Percentiles rank a stretch among this genome's conserved stretches.
These are phyloP conservation scores for Cyclopterus lumpus DNA, from an alignment of 2,797 vertebrate genomes.

Conservation along the genomic window DNA sequence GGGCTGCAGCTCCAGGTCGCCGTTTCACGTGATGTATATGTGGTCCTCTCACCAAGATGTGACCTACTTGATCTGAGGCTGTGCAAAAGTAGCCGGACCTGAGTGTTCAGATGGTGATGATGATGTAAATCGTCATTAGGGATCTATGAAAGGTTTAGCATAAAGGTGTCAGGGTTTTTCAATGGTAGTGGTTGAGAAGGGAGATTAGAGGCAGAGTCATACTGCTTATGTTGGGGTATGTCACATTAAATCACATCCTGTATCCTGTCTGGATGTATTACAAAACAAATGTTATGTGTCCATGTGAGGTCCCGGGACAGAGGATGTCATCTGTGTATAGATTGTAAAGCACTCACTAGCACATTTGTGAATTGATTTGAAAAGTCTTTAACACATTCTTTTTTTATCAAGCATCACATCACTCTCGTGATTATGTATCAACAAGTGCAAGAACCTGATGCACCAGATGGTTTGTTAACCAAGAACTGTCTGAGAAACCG, in stretches of 20 bases:
- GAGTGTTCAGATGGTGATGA: background rate
- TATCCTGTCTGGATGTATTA: background rate
- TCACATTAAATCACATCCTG: background rate
- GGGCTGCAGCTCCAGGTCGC: background rate
- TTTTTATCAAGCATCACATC: too few species aligned
- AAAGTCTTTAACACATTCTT: too few species aligned
- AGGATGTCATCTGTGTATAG: too few species aligned
- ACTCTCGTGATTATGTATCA: too few species aligned
- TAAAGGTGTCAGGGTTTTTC: background rate
- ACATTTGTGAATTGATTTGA: too few species aligned
- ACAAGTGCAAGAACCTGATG: too few species aligned
- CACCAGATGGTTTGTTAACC: too few species aligned
- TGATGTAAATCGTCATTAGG: background rate
- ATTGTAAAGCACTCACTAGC: too few species aligned
- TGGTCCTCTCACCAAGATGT: background rate
- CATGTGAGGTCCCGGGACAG: too few species aligned
- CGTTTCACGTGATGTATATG: slow-evolving; percentile 1
- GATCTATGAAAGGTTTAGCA: background rate
- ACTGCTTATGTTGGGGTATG: background rate
- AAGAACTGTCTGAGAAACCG: too few species aligned
- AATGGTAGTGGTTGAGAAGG: background rate
- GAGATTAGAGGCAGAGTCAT: too few species aligned
- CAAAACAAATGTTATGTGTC: too few species aligned
- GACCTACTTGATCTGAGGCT: background rate
- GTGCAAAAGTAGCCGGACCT: background rate